A percentile compares a stretch with the other conserved stretches of the same genome.
Conservation (phyloP, 2,113 vertebrate genomes). For the Cranoglanis bouderius region DNA sequence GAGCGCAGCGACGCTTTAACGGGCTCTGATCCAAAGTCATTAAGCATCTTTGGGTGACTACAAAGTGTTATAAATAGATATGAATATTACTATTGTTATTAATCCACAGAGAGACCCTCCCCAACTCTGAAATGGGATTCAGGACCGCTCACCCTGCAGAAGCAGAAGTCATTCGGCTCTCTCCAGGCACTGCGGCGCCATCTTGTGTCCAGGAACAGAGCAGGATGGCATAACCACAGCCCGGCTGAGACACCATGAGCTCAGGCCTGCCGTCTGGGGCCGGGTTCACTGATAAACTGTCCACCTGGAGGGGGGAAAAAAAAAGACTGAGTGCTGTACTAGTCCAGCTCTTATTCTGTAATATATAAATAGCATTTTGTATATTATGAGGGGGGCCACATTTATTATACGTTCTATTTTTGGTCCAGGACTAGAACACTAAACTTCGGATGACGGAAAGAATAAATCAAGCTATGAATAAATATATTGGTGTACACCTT, state of each 20-base stretch:
- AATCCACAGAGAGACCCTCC: background rate
- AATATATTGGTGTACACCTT: background rate
- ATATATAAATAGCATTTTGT: background rate
- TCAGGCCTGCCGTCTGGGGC: slow-evolving; percentile 84
- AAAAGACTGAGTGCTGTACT: background rate
- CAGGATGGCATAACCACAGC: slow-evolving; percentile 91
- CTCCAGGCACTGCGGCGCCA: slow-evolving; percentile 54
- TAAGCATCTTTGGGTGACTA: background rate
- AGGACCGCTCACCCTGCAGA: slow-evolving; percentile 54
- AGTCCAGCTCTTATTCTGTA: background rate
- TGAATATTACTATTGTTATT: background rate
- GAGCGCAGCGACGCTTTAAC: background rate
- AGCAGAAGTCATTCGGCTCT: slow-evolving; percentile 66
- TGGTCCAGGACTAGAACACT: background rate
- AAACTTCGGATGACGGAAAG: background rate
- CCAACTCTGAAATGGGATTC: background rate
- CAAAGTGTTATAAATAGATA: background rate
- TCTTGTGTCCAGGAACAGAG: slow-evolving; percentile 88
- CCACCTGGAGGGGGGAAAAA: slow-evolving; percentile 77
- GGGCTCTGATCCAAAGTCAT: background rate
- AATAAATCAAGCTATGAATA: background rate
- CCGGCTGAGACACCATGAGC: slow-evolving; percentile 96
- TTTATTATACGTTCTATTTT: background rate
- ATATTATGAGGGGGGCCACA: background rate
- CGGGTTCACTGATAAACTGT: slow-evolving; percentile 90